phyloP scores from a whole-genome alignment of 2,113 vertebrate species.

The Ibidorhyncha struthersii region DNA sequence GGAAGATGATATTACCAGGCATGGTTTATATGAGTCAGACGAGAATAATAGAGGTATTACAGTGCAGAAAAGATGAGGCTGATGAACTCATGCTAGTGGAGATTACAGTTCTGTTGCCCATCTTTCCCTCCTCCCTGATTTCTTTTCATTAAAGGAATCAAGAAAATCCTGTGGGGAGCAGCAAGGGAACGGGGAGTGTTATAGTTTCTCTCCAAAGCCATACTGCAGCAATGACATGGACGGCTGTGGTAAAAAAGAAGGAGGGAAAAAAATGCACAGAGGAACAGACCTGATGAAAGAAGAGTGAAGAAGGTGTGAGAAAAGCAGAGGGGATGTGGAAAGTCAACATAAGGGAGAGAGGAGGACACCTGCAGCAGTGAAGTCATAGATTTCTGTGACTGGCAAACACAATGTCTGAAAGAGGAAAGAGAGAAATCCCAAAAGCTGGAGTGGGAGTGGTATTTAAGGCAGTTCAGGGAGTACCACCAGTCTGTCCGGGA shows the following conservation, averaged over 20 bases:
- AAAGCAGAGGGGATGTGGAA: not conserved
- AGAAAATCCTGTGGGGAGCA: not conserved
- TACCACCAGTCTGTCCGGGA: not conserved
- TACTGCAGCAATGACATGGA: not conserved
- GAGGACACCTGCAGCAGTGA: not conserved
- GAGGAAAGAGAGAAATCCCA: not conserved
- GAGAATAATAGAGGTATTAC: not conserved
- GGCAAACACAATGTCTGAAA: not conserved
- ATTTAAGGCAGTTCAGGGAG: not conserved
- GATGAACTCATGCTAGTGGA: not conserved
- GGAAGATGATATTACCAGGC: not conserved
- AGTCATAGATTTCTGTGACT: not conserved
- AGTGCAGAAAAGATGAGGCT: not conserved
- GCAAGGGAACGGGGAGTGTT: not conserved
- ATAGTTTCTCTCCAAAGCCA: not conserved
- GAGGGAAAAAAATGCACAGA: not conserved
- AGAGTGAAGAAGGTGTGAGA: not conserved
- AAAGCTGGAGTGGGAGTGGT: not conserved
- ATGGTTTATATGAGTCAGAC: not conserved
- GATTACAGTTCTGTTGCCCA: not conserved
- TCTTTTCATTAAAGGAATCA: not conserved
- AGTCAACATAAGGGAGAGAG: not conserved
- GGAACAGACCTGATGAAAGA: not conserved
- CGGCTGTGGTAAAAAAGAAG: not conserved
- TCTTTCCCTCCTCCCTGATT: not conserved